Base-by-base conservation (phyloP, 2,888 invertebrate genomes). In the Eupithecia abbreviata region DNA sequence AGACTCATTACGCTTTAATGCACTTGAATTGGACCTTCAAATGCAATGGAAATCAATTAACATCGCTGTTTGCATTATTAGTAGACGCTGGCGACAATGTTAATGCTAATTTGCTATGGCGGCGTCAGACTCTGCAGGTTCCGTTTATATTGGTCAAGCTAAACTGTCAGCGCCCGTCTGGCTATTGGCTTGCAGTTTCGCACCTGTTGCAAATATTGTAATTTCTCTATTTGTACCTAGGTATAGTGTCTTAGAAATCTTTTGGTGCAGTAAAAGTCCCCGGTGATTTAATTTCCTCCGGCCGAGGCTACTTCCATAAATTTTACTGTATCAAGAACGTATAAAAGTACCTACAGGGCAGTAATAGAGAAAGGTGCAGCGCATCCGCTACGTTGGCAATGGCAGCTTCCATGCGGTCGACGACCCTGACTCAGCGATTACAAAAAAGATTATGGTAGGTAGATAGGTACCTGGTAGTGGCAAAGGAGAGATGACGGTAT, bases 381-480 rank as follows among this genome's bases (percentile, higher is more conserved):
- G 90, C 91, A 90, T 90, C 92, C 92, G 92, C 92, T 92, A 91
- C 88, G 91, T 87, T 89, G 88, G 87, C 87, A 86, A 85, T 86
- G 85, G 89, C 93, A 93, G 92, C 92, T 91, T 93, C 92, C 90
- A 88, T 83, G 87, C 91, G 93, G 93, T 91, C 93, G 90, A 90
- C 91, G 94, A 94, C 92, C 92, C 90, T 87, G 84, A 84, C 85
- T 86, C 88, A 86, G 88, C 90, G 92, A 92, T 94, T 91, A 93
- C 90, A 93, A 93, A 93, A 93, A 93, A 92, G 90, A 92, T 93
- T 91, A 91, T 90, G 83, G 84, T 84, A 86, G 86, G 85, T 88
- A 88, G 87, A 86, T 87, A 87, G 18, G 85, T 86, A 83, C 79
- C 84, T 84, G 82, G 82, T 84, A 82, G 83, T 83, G 76, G 82